These are phyloP conservation scores for Cistogaster globosa DNA, from an alignment of 2,888 invertebrate genomes.

Conservation along the genomic window DNA sequence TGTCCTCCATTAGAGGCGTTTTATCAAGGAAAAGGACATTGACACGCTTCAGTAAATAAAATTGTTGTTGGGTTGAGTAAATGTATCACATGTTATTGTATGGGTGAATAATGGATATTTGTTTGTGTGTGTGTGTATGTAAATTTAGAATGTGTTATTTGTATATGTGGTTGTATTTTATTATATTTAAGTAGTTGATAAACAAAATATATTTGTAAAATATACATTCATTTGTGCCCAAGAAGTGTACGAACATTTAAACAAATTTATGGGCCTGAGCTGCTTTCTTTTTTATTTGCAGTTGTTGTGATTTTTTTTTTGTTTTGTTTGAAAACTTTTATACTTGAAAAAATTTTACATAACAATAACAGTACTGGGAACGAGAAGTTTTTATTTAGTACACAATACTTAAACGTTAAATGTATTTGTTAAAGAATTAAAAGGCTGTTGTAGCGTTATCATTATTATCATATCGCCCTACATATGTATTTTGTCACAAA, in stretches of 20 bases:
- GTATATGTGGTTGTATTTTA: neutral
- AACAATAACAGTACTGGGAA: too few species aligned
- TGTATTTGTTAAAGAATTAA: neutral
- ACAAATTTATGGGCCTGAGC: neutral
- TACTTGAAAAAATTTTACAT: too few species aligned
- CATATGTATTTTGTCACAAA: too few species aligned
- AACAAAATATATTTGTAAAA: conserved; percentile 36
- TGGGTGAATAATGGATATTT: neutral
- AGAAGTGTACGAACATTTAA: neutral
- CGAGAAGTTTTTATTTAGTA: too few species aligned
- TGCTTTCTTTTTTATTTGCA: neutral
- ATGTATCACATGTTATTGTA: neutral
- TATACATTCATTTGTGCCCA: neutral
- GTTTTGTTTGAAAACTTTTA: too few species aligned
- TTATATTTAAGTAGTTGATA: conserved; percentile 42
- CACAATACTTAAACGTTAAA: too few species aligned
- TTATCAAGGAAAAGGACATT: conserved; percentile 65
- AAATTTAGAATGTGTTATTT: too few species aligned
- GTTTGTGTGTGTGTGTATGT: too few species aligned
- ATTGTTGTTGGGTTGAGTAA: conserved; percentile 8
- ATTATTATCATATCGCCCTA: too few species aligned
- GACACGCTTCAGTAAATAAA: conserved; percentile 56
- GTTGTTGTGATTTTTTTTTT: neutral
- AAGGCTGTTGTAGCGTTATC: too few species aligned
- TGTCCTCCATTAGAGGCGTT: conserved; percentile 67